Base-by-base conservation (phyloP, 1,140 invertebrate genomes). In the Solenopsis fugax region DNA sequence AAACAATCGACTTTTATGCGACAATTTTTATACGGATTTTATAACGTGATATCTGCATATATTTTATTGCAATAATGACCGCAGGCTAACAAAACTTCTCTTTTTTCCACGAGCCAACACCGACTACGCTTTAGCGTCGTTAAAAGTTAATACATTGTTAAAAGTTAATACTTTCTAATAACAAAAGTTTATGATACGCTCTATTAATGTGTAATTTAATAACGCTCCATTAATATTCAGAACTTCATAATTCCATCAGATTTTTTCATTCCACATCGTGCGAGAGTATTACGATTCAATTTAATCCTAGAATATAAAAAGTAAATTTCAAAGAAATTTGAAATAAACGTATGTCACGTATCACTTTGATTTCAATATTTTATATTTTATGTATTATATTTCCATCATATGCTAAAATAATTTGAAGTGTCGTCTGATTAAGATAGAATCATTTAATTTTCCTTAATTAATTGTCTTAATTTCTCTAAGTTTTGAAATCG, bases 31-130 rank as follows among this genome's bases (percentile, higher is more conserved):
- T 1, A 6, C 29, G 3, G 2, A 24, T 73, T 85, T 85, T 85
- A 85, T 18, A 45, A 54, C 12, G 10, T 24, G 2, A 45, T 34
- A 60, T 13, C 13, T 21, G 16, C 12, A 45, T 73, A 52, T 52
- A 76, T 75, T 84, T 76, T 4, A 84, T 50, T 24, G 9, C 18
- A 71, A 45, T 81, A 80, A 75, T 21, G 7, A 84, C 37, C n/a
- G 41, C 3, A 3, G 13, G 4, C 9, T 50, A 24, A 76, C 75
- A 18, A 84, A 60, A 75, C 18, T 37, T 60, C 13, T 60, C 34
- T 41, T 58, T 72, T 56, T 37, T 50, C 10, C 10, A 34, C 10
- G 52, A 73, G 37, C 12, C 45, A 58, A 72, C 24, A 24, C 2
- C 29, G n/a, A 85, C 13, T 16, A n/a, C 2, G 4, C 12, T 62